Evolutionary conservation across 1,140 invertebrate species (phyloP).

Genomic region (Bombus affinis): DNA sequence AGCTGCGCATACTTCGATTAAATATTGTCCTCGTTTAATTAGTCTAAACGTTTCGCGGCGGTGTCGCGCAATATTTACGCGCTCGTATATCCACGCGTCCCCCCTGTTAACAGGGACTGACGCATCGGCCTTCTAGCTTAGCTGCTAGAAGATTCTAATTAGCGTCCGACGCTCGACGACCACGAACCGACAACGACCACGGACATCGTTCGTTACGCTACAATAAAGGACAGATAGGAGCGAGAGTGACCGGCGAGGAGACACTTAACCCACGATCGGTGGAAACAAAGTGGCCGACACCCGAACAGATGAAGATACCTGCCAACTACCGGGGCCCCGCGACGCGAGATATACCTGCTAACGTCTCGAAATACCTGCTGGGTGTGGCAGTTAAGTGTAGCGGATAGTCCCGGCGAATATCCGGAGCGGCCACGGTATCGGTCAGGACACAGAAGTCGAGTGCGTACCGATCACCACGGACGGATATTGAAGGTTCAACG

Average conservation of each 20-base stretch:
- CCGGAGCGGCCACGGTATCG: not conserved
- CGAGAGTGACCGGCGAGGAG: not conserved
- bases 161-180: not conserved
- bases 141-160: slow-evolving; percentile 25
- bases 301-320: slow-evolving; percentile 40
- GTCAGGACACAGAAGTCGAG: slow-evolving; percentile 21
- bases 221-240: slow-evolving; percentile 14
- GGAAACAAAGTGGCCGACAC: slow-evolving; percentile 38
- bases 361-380: slow-evolving; percentile 50
- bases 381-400: slow-evolving; percentile 51
- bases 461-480: slow-evolving; percentile 33
- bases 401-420: slow-evolving; percentile 5
- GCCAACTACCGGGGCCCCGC: slow-evolving; percentile 37
- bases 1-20: slow-evolving; percentile 40
- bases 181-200: not conserved
- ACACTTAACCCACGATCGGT: not conserved
- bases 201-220: not conserved
- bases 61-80: not conserved
- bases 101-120: not conserved
- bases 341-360: slow-evolving; percentile 35
- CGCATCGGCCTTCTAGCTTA: not conserved
- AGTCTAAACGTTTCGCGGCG: not conserved
- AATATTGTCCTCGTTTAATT: slow-evolving; percentile 43
- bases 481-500: slow-evolving; percentile 58
- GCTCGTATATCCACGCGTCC: not conserved